Base-by-base conservation (phyloP, 2,113 vertebrate genomes). In the Riparia riparia region DNA sequence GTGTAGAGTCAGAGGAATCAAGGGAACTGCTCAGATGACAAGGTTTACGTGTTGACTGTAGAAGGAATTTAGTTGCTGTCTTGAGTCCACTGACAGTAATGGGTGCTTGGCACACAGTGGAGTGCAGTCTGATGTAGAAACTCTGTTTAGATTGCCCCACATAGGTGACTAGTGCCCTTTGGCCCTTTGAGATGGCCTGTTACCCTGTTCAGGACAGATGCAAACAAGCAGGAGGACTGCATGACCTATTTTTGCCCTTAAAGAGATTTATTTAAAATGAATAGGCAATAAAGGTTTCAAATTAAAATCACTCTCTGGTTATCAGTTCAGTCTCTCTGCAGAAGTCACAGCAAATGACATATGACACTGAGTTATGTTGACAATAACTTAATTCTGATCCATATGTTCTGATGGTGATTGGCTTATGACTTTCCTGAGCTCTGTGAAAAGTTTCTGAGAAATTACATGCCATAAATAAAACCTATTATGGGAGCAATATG, bases 391-490 rank as follows among this genome's bases (percentile, higher is more conserved):
- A n/a, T 14, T 72, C 81, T 90, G 28, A 73, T 85, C 34, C 31
- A 0, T 71, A 29, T 73, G 74, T 68, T 94, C 37, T 54, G 0
- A 0, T 60, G 19, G 15, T 12, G 20, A 47, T 66, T 28, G 19
- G 42, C 25, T 89, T 6, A 3, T 53, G 19, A 85, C 56, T 88
- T 95, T 92, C 44, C 29, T 61, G 56, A 51, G 12, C 26, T 93
- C 45, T 83, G 7, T 81, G 77, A 32, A 82, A 90, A 45, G n/a
- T 68, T 94, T 73, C 25, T 79, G 61, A 44, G 45, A 81, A 83
- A 57, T 68, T 57, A 26, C 6, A 7, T 72, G 34, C 7, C 12
- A 10, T 4, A 2, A 66, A 21, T 64, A 45, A 88, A 72, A 29
- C 34, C 17, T 17, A 1, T 72, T 76, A 51, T 25, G 53, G 28